Evolutionary conservation across 1,140 invertebrate species (phyloP), one percentile per base, ranked within the genome.

Genomic region (Diorhabda elongata): DNA sequence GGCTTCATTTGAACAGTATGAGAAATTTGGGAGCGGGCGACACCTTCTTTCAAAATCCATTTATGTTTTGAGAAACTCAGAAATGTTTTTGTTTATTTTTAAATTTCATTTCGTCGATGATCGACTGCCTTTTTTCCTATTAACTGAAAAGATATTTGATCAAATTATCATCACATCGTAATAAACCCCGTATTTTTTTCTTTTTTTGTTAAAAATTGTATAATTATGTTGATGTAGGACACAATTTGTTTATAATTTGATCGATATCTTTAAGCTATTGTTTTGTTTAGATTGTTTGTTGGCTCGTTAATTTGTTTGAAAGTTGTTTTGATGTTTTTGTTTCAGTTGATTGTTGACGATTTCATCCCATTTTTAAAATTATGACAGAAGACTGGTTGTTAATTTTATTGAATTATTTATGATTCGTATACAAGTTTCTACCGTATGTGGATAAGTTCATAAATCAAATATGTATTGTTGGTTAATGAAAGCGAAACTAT

Each of bases 1-100:
- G 75, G 44, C 74, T 72, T 64, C 72, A 69, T 57, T 42, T 65
- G 52, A 26, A 65, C 62, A 72, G 72, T 57, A 67, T 76, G 52
- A 69, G 75, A 73, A 76, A 76, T 71, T 71, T 76, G 73, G 75
- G 70, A 42, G 75, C 75, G 3, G 75, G 75, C 45, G 75, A 76
- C 63, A 75, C 72, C 6, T 75, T 73, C 70, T 69, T 75, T 47
- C 73, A 73, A 70, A 75, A 69, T 69, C 71, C 73, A 42, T 76
- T 75, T 69, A 75, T 67, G 71, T 76, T 71, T 69, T 76, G 68
- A 71, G 59, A 58, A 62, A 71, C 42, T 11, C 11, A 52, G 42
- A 59, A 44, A 47, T 58, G 42, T 69, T 69, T 69, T 69, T 61
- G 62, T 69, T 63, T 26, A 63, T 6, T 69, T 63, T 58, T 69